Conservation (phyloP, 2,888 invertebrate species). For the Subacronicta megacephala region DNA sequence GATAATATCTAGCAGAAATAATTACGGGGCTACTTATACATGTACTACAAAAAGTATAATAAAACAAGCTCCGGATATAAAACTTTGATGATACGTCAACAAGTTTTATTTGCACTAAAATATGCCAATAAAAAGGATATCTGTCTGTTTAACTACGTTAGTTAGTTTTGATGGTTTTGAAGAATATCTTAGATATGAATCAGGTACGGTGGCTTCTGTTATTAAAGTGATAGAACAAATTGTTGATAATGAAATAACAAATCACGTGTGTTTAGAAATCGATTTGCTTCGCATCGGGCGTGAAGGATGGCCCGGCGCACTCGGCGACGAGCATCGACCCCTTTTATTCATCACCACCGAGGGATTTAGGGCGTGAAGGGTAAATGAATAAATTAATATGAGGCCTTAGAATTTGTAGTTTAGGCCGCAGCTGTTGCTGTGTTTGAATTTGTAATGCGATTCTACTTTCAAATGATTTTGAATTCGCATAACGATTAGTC, state of each 20-base stretch:
- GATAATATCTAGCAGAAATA: slow-evolving; percentile 55
- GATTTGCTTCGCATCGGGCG: slow-evolving; percentile 79
- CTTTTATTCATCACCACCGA: slow-evolving; percentile 65
- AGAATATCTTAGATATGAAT: slow-evolving; percentile 34
- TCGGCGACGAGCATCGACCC: slow-evolving; percentile 70
- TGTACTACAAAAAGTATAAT: slow-evolving; percentile 46
- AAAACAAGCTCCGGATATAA: slow-evolving; percentile 50
- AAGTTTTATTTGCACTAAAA: slow-evolving; percentile 60
- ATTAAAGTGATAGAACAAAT: slow-evolving; percentile 58
- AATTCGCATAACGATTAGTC: slow-evolving; percentile 30
- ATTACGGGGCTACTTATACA: slow-evolving; percentile 47
- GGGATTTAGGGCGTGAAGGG: slow-evolving; percentile 87
- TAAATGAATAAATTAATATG: slow-evolving; percentile 85
- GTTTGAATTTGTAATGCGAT: slow-evolving; percentile 67
- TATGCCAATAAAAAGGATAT: slow-evolving; percentile 55
- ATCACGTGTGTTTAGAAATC: slow-evolving; percentile 77
- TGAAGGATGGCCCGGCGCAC: slow-evolving; percentile 81
- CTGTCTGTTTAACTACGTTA: slow-evolving; percentile 39
- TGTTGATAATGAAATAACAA: slow-evolving; percentile 67
- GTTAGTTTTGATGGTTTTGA: slow-evolving; percentile 54
- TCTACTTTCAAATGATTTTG: slow-evolving; percentile 35
- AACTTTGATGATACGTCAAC: slow-evolving; percentile 59
- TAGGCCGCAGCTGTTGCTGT: slow-evolving; percentile 79
- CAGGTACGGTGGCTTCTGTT: slow-evolving; percentile 47
- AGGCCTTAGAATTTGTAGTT: slow-evolving; percentile 71